Evolutionary conservation across 23 tunicate species (phyloP), one percentile per base, ranked within the genome.

Genomic region (Oikopleura dioica): DNA sequence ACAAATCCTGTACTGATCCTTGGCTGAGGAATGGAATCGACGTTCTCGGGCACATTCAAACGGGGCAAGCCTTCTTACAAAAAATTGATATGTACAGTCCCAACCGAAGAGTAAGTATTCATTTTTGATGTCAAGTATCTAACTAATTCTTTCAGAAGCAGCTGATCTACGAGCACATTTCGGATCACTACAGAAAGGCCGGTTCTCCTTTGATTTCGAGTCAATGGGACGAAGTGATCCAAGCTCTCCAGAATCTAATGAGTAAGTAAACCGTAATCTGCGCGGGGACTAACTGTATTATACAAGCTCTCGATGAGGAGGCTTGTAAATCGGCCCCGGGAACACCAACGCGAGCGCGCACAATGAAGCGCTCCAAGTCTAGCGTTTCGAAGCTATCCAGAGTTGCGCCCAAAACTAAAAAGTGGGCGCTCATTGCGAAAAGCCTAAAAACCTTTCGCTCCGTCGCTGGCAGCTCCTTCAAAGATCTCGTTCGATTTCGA

Each of bases 401-500:
- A n/a, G n/a, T n/a, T n/a, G n/a, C n/a, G n/a, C n/a, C n/a, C n/a
- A n/a, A n/a, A n/a, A n/a, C n/a, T n/a, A n/a, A n/a, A n/a, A n/a
- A n/a, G n/a, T n/a, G n/a, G n/a, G n/a, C n/a, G n/a, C n/a, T n/a
- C n/a, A n/a, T n/a, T n/a, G n/a, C n/a, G n/a, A n/a, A n/a, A n/a
- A n/a, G n/a, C n/a, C n/a, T n/a, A n/a, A n/a, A n/a, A n/a, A n/a
- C n/a, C n/a, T n/a, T n/a, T n/a, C n/a, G n/a, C 68, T 76, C 38
- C 44, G 38, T 76, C 67, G 79, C 33, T 76, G 35, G 38, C 33
- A 38, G 12, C 75, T 78, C 35, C 59, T 51, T 26, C 26, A 26
- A 59, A 59, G 34, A 33, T 78, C 36, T 4, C 37, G 80, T 78
- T 78, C 59, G 76, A 78, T 59, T 24, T 78, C 36, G 16, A 78